Base-by-base conservation (phyloP, 2,113 vertebrate genomes). In the Daboia siamensis region DNA sequence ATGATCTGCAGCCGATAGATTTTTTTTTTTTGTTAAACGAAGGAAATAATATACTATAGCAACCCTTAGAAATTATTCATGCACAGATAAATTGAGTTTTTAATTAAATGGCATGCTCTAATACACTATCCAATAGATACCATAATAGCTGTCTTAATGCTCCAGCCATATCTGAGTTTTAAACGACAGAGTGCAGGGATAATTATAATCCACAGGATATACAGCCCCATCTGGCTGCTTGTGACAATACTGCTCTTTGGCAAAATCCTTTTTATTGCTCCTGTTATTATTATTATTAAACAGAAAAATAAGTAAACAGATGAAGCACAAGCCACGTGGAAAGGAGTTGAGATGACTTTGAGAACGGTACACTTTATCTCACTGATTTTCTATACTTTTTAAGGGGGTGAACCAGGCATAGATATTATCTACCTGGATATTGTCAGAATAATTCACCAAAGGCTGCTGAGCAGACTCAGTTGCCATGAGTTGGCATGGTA, bases 101-200 rank as follows among this genome's bases (percentile, higher is more conserved):
- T 96, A 97, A 97, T 97, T 97, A 97, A 98, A 96, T 0, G 2
- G 90, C 95, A 94, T 91, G 95, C 93, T 95, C 96, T 96, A 96
- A 93, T 95, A 94, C 54, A 88, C 95, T 89, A 13, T 92, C 97
- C 97, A 93, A 92, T 94, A 96, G 96, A 96, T 94, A 95, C 7
- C 0, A 80, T 95, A 97, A 97, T 97, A 96, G 94, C 64, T 93
- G 94, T 94, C 95, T 95, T 89, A 92, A 93, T 91, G 93, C 86
- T 5, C 0, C 51, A 87, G 94, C 86, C 93, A 92, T 93, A 94
- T 21, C 93, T 95, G 90, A 92, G 94, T 94, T 93, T 95, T 96
- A 51, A 51, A 46, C 92, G 91, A 93, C 95, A 93, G 52, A 95
- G 85, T 96, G 96, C 48, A 87, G 93, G 95, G 88, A 46, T 96